These are phyloP conservation scores for Tholera decimalis DNA, from an alignment of 2,888 invertebrate genomes.

Conservation along the genomic window DNA sequence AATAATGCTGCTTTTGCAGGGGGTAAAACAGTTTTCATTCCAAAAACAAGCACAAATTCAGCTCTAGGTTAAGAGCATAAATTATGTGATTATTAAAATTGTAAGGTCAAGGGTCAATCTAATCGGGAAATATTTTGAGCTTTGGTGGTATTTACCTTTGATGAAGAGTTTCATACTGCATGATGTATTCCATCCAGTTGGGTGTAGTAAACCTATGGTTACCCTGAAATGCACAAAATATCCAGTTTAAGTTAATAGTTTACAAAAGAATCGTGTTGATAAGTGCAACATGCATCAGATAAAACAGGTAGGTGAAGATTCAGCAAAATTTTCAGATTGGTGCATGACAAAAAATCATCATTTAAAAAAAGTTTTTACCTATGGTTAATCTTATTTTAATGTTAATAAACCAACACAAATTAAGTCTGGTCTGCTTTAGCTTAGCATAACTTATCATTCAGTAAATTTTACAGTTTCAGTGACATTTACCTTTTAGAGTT, in stretches of 20 bases:
- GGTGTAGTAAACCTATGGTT: conserved; percentile 98
- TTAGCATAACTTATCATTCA: too few species aligned
- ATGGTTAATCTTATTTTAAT: too few species aligned
- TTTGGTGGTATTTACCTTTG: conserved; percentile 41
- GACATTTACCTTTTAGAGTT: conserved; percentile 43
- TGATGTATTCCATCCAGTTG: conserved; percentile 99
- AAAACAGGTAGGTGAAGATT: conserved; percentile 86
- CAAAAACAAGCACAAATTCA: conserved; percentile 27
- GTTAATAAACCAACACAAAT: neutral
- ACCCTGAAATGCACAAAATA: conserved; percentile 90
- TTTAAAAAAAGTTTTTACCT: too few species aligned
- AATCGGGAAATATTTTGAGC: neutral
- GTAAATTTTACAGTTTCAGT: too few species aligned
- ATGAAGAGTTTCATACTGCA: conserved; percentile 91
- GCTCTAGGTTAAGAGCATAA: neutral
- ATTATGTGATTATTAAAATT: conserved; percentile 2
- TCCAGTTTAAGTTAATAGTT: neutral
- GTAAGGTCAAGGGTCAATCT: neutral
- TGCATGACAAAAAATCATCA: conserved; percentile 90
- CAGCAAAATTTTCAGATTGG: conserved; percentile 91
- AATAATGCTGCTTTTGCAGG: conserved; percentile 2
- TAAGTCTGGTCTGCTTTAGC: too few species aligned
- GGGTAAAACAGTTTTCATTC: conserved; percentile 19
- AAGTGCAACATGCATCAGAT: conserved; percentile 75
- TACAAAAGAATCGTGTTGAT: neutral